These are phyloP conservation scores for Rhombomys opimus DNA, from an alignment of 2,113 vertebrate species.

Conservation along the genomic window DNA sequence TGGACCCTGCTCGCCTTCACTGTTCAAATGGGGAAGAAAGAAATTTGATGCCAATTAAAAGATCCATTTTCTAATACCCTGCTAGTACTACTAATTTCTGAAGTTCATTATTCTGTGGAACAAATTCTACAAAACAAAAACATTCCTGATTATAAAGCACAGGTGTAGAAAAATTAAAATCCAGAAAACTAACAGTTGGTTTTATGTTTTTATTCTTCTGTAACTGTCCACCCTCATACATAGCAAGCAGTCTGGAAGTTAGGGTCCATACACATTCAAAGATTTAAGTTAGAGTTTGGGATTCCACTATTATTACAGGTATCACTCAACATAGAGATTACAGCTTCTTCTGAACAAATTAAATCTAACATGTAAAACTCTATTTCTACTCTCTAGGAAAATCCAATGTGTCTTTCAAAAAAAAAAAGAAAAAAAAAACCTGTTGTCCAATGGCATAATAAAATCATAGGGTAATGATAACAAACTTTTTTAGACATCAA, in stretches of 20 bases:
- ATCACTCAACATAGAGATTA: constrained; percentile 82
- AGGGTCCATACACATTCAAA: constrained; percentile 69
- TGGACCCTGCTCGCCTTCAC: constrained; percentile 98
- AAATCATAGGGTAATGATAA: constrained; percentile 71
- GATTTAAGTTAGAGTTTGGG: constrained; percentile 67
- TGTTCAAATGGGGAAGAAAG: constrained; percentile 84
- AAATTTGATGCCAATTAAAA: constrained; percentile 80
- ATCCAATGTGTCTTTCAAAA: constrained; percentile 60
- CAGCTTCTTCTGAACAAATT: constrained; percentile 68
- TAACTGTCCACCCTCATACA: constrained; percentile 60
- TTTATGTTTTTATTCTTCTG: constrained; percentile 78
- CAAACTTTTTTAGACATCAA: constrained; percentile 72
- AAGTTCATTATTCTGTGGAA: constrained; percentile 59
- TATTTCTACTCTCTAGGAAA: constrained; percentile 68
- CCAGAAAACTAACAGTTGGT: constrained; percentile 75
- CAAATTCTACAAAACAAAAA: constrained; percentile 43
- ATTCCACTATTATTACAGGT: constrained; percentile 79
- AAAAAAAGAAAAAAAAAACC: background rate
- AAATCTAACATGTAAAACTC: constrained; percentile 69
- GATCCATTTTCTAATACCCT: constrained; percentile 64
- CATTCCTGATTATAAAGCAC: constrained; percentile 58
- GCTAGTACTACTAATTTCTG: constrained; percentile 67
- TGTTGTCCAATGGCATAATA: constrained; percentile 58
- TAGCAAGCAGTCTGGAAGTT: constrained; percentile 69
- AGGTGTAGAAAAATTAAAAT: constrained; percentile 75